phyloP scores from a whole-genome alignment of 2,113 vertebrate species.

The Podiceps cristatus region DNA sequence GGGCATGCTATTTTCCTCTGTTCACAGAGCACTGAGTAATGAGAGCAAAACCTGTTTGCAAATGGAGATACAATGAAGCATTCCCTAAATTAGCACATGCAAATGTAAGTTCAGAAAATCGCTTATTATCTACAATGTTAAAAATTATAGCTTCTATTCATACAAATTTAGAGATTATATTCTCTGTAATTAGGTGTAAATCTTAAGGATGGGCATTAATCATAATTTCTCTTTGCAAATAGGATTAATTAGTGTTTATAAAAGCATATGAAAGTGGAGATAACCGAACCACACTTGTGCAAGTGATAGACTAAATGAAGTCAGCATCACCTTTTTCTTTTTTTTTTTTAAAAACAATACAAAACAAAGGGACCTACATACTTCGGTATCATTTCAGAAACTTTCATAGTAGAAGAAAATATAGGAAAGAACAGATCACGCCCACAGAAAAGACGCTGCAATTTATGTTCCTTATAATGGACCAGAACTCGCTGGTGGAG shows the following conservation, averaged over 20 bases:
- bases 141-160: constrained; percentile 34
- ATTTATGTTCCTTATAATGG: accelerated
- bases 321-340: not conserved
- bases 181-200: constrained; percentile 55
- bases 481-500: too few relatives aligned
- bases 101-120: constrained; percentile 42
- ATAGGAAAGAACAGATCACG: not conserved
- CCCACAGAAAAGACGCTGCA: accelerated
- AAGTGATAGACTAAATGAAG: not conserved
- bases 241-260: constrained; percentile 53
- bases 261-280: constrained; percentile 31
- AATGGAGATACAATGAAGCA: constrained; percentile 36
- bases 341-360: too few relatives aligned
- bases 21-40: not conserved
- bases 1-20: not conserved
- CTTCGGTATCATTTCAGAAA: not conserved
- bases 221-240: constrained; percentile 46
- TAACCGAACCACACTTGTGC: constrained; percentile 6
- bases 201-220: constrained; percentile 55
- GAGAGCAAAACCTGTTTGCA: not conserved
- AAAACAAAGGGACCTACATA: not conserved
- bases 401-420: not conserved
- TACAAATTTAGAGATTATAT: constrained; percentile 51
- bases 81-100: constrained; percentile 8
- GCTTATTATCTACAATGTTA: constrained; percentile 4